Base-by-base conservation (phyloP, 2,113 vertebrate species). In the Elephantulus edwardii region DNA sequence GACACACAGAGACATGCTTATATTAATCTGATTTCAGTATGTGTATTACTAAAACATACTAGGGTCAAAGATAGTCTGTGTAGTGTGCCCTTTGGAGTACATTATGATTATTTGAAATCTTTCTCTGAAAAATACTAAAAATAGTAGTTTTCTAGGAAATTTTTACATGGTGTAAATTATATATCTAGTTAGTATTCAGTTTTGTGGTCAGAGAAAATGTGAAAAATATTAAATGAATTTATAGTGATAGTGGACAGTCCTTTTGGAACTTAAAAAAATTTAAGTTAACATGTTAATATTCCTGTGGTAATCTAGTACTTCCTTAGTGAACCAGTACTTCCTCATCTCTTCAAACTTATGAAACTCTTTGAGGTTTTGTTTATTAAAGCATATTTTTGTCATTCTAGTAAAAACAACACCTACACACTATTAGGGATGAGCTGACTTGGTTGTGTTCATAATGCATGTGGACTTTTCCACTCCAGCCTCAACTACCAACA, bases 381-480 rank as follows among this genome's bases (percentile, higher is more conserved):
- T 82, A 70, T 60, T 48, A 83, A 93, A 91, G 74, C 12, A 56
- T 64, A 3, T 26, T 72, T 82, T 52, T 46, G 8, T 62, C 42
- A 74, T 42, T 52, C 20, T 79, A 82, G 28, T 94, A 75, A 93
- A 93, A 91, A 66, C n/a, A n/a, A 9, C 44, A n/a, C 33, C 82
- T 87, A 62, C n/a, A 72, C 30, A 70, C 13, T 4, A 6, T 20
- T 54, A n/a, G 17, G 56, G 35, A 38, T 86, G 54, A 42, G 66
- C 75, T 54, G 64, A 74, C n/a, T 40, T 71, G 33, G 52, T 19
- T 86, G 68, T 54, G n/a, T 17, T 54, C 72, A 30, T 24, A 5
- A 8, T 16, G 10, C 5, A 50, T 14, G 13, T 48, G 19, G 0
- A 22, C 6, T 54, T 78, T 50, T 60, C 2, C 35, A 20, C 68